Percentiles rank a stretch among this genome's conserved stretches.
These are phyloP conservation scores for Ochlodes sylvanus DNA, from an alignment of 2,888 invertebrate genomes.

Conservation along the genomic window DNA sequence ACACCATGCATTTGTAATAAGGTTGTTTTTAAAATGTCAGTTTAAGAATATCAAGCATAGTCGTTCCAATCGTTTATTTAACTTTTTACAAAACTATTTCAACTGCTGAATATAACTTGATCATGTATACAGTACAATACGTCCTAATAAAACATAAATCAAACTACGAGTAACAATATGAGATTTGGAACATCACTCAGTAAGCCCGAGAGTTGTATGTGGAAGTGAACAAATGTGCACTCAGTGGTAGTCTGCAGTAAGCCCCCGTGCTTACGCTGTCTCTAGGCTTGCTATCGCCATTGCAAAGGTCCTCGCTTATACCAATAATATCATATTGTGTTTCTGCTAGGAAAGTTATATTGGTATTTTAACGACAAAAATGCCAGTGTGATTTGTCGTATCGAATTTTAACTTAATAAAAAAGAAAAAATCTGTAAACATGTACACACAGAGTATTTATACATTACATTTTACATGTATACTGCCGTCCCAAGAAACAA, in stretches of 20 bases:
- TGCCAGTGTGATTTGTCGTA: no score
- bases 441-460: no score
- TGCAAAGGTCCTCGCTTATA: constrained; percentile 48
- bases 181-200: constrained; percentile 22
- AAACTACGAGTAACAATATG: constrained; percentile 13
- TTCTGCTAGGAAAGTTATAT: constrained; percentile 6
- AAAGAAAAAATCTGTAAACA: no score
- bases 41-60: no score
- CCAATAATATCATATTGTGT: constrained; percentile 15
- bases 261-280: constrained; percentile 48
- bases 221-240: constrained; percentile 35
- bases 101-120: background rate
- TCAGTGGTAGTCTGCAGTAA: constrained; percentile 58
- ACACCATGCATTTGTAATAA: no score
- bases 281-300: constrained; percentile 53
- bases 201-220: constrained; percentile 27
- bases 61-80: no score
- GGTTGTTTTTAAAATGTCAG: no score
- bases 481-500: no score
- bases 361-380: background rate
- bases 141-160: constrained; percentile 16
- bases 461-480: no score
- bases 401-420: no score
- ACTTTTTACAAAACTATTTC: no score
- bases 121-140: background rate